Percentiles rank a stretch among this genome's conserved stretches.
phyloP scores from a whole-genome alignment of 2,113 vertebrate species.

The Crotalus tigris region DNA sequence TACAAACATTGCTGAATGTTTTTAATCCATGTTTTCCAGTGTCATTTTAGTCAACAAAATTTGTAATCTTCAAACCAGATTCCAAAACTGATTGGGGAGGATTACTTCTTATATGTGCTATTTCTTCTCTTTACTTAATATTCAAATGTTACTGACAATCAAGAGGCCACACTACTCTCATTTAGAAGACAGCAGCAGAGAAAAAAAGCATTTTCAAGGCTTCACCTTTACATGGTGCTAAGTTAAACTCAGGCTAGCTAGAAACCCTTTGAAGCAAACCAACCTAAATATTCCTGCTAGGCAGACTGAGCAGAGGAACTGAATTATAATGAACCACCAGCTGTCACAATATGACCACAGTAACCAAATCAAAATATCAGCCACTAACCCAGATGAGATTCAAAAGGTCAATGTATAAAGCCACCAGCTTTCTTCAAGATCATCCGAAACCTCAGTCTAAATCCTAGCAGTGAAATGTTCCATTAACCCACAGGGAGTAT shows the following conservation, averaged over 20 bases:
- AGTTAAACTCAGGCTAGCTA: conserved; percentile 25
- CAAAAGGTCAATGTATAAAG: conserved; percentile 66
- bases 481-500: conserved; percentile 9
- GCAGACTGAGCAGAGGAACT: conserved; percentile 48
- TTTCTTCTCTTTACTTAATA: conserved; percentile 4
- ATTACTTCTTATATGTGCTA: background rate
- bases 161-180: background rate
- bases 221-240: background rate
- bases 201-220: conserved; percentile 20
- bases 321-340: conserved; percentile 63
- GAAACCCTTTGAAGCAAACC: conserved; percentile 52
- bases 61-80: background rate
- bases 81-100: background rate
- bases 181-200: conserved; percentile 6
- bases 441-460: conserved; percentile 42
- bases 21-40: background rate
- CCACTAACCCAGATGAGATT: conserved; percentile 66
- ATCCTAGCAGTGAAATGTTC: conserved; percentile 53
- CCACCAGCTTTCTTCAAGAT: conserved; percentile 61
- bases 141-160: conserved; percentile 23
- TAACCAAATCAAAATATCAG: conserved; percentile 66
- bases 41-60: background rate
- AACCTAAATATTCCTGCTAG: conserved; percentile 56
- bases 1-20: background rate
- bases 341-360: conserved; percentile 68